Percentiles rank a stretch among this genome's conserved stretches.
Evolutionary conservation across 2,113 vertebrate species (phyloP).

Genomic region (Leucopternis melanops): DNA sequence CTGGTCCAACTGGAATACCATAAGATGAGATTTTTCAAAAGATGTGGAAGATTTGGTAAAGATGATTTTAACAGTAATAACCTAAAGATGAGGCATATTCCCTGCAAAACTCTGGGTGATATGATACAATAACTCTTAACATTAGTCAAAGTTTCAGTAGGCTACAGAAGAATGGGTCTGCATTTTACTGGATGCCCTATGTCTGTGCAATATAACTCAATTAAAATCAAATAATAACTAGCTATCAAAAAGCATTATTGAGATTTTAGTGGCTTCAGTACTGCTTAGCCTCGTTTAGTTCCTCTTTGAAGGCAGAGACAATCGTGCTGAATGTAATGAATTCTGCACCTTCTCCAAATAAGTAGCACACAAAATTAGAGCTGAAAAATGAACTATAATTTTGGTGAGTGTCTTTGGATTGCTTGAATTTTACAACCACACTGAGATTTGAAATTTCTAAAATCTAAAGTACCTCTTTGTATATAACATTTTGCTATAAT

Average conservation of each 20-base stretch:
- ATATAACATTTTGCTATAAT: background rate
- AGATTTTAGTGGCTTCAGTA: constrained; percentile 37
- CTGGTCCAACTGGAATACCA: background rate
- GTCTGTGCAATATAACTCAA: background rate
- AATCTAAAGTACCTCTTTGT: background rate
- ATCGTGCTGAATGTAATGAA: background rate
- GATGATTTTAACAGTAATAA: background rate
- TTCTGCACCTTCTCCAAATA: background rate
- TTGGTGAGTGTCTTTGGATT: background rate
- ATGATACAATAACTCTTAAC: background rate
- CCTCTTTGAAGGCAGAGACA: constrained; percentile 14
- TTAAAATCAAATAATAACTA: constrained; percentile 48
- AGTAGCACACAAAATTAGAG: background rate
- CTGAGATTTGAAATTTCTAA: background rate
- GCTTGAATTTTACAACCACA: background rate
- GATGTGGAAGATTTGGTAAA: background rate
- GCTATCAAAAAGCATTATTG: background rate
- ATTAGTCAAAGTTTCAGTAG: background rate
- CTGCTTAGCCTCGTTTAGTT: background rate
- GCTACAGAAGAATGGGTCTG: background rate
- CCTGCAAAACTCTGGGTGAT: background rate
- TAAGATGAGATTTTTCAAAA: background rate
- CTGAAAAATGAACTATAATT: background rate
- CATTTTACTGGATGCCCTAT: background rate
- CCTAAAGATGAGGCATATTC: background rate